A percentile compares a stretch with the other conserved stretches of the same genome.
These are phyloP conservation scores for Andrena haemorrhoa DNA, from an alignment of 2,888 invertebrate species.

Conservation along the genomic window DNA sequence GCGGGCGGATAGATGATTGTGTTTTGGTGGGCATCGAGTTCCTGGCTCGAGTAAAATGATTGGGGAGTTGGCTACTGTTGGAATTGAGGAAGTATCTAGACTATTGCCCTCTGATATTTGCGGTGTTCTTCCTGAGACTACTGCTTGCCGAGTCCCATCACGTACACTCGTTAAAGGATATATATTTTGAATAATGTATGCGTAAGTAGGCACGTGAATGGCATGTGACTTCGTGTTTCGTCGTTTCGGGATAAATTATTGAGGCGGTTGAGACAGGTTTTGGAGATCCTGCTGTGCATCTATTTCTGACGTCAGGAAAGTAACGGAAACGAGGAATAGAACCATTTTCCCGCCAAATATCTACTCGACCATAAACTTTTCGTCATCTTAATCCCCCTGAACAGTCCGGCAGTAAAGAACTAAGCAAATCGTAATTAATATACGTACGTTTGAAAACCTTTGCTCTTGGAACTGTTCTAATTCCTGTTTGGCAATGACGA, in stretches of 20 bases:
- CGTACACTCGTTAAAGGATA: slow-evolving; percentile 28
- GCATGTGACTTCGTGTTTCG: background rate
- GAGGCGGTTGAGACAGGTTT: background rate
- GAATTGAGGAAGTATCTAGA: slow-evolving; percentile 3
- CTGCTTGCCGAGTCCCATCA: slow-evolving; percentile 12
- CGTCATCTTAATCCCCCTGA: no score
- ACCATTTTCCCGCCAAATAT: background rate
- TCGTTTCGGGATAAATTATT: background rate
- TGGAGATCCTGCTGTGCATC: background rate
- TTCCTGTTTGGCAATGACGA: background rate
- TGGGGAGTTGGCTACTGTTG: background rate
- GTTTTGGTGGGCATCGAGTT: background rate
- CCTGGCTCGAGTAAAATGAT: background rate
- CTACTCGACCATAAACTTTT: background rate
- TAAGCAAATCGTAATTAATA: background rate
- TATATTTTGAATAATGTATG: slow-evolving; percentile 43
- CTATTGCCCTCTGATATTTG: slow-evolving; percentile 2
- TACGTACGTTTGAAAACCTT: slow-evolving; percentile 3
- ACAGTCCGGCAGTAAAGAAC: background rate
- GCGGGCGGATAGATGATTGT: background rate
- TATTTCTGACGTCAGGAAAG: background rate
- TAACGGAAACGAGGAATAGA: background rate
- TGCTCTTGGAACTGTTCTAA: background rate
- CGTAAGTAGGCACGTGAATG: background rate
- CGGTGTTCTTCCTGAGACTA: background rate